Base-by-base conservation (phyloP, 2,797 vertebrate genomes). In the Garrulus glandarius region DNA sequence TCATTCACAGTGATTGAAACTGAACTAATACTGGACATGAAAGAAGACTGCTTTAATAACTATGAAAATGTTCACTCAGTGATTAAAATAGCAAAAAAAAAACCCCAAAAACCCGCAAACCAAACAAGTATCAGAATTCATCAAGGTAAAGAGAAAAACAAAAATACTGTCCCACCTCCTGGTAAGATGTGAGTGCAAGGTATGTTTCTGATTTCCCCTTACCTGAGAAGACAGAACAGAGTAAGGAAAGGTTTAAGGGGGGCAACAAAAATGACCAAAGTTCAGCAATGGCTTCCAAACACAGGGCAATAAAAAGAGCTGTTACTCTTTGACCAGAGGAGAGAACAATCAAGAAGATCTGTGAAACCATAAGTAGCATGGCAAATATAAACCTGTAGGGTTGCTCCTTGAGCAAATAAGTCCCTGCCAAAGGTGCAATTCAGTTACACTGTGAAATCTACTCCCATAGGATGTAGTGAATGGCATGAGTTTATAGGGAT, bases 61-160 rank as follows among this genome's bases (percentile, higher is more conserved):
- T 17, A 36, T 15, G 26, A 60, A 76, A 81, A 70, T 77, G 43
- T 46, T 53, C 30, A 56, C 15, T 50, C 9, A 1, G 10, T n/a
- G 22, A 60, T 44, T 89, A 60, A 61, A 85, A 50, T 22, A 36
- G 9, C 15, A 57, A 39, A 39, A 23, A 36, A 57, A 15, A 36
- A 36, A 12, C 11, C 37, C 7, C 26, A 23, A n/a, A 27, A 37
- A 55, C 16, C 0, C 11, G 6, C 6, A 68, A 34, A 39, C 20
- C 21, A 34, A 64, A 64, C 13, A 70, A 65, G 5, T 32, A 60
- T 46, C 52, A 85, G 36, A 71, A 67, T 5, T 41, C 53, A 61
- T 46, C 55, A 50, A 67, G 13, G 19, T 39, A 70, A 7, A 71
- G 16, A 61, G 41, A 61, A 36, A 43, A 76, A 13, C 5, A 50